Conservation (phyloP, 2,113 vertebrate species). For the Salvator merianae region DNA sequence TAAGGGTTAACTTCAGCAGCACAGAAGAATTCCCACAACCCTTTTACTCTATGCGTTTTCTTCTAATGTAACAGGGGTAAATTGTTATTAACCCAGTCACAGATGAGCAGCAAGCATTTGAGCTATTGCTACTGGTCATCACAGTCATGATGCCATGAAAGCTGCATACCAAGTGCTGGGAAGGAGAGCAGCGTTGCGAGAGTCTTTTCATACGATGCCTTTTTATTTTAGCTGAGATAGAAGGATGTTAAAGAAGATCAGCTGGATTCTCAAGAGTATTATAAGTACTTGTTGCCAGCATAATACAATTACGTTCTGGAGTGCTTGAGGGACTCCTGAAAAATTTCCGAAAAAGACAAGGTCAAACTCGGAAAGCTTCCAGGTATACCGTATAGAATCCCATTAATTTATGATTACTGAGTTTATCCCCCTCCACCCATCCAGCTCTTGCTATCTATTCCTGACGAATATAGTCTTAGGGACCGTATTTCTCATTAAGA, state of each 20-base stretch:
- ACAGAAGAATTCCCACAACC: background rate
- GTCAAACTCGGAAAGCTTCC: constrained; percentile 55
- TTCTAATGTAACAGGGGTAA: constrained; percentile 17
- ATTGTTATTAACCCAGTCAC: constrained; percentile 9
- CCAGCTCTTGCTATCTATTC: constrained; percentile 37
- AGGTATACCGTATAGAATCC: constrained; percentile 12
- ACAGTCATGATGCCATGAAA: constrained; percentile 10
- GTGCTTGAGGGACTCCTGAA: constrained; percentile 52
- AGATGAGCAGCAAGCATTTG: background rate
- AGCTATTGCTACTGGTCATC: constrained; percentile 10
- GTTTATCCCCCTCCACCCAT: background rate
- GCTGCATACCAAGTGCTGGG: constrained; percentile 24
- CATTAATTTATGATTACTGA: constrained; percentile 42
- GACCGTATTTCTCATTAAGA: constrained; percentile 43
- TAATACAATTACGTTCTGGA: constrained; percentile 53
- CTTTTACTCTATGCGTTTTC: constrained; percentile 32
- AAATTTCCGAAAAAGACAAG: constrained; percentile 49
- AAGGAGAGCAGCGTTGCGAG: constrained; percentile 11
- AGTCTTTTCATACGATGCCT: constrained; percentile 42
- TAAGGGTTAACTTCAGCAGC: constrained; percentile 21
- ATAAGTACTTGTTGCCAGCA: constrained; percentile 49
- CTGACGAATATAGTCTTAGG: constrained; percentile 40
- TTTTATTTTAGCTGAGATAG: constrained; percentile 41
- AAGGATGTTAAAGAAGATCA: constrained; percentile 40
- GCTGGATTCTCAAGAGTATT: constrained; percentile 33